These are phyloP conservation scores for Homalodisca vitripennis DNA, from an alignment of 1,140 invertebrate genomes.

Conservation along the genomic window DNA sequence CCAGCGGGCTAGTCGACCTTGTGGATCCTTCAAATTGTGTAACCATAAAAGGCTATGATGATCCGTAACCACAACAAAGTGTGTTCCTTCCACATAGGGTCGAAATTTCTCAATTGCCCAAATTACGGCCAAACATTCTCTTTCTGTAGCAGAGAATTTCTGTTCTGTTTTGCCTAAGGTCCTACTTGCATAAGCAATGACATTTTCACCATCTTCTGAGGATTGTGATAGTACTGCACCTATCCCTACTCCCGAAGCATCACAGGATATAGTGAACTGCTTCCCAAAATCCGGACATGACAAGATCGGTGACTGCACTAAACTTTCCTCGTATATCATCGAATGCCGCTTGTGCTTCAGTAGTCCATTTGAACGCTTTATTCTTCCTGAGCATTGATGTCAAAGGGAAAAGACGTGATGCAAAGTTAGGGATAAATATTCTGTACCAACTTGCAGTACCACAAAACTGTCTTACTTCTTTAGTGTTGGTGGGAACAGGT, in stretches of 20 bases:
- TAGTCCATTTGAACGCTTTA: not conserved
- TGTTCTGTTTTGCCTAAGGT: not conserved
- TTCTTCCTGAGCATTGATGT: not conserved
- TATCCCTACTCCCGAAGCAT: conserved; percentile 30
- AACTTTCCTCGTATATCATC: conserved; percentile 32
- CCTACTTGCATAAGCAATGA: conserved; percentile 33
- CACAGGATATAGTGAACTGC: conserved; percentile 27
- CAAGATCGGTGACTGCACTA: not conserved
- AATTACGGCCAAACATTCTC: not conserved
- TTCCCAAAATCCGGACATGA: not conserved
- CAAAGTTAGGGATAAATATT: conserved; percentile 28
- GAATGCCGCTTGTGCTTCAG: not conserved
- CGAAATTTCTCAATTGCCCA: conserved; percentile 37
- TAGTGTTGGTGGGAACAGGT: not conserved
- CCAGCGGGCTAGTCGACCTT: conserved; percentile 44
- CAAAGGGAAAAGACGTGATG: not conserved
- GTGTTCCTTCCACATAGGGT: conserved; percentile 46
- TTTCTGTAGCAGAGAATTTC: conserved; percentile 4
- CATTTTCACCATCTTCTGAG: conserved; percentile 42
- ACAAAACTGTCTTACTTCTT: not conserved
- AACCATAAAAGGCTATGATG: conserved; percentile 40
- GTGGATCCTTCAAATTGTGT: conserved; percentile 40
- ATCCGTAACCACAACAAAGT: conserved; percentile 38
- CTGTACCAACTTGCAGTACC: not conserved
- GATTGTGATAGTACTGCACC: conserved; percentile 44